Percentiles rank a stretch among this genome's conserved stretches.
Evolutionary conservation across 2,888 invertebrate genomes (phyloP).

Genomic region (Macropis europaea): DNA sequence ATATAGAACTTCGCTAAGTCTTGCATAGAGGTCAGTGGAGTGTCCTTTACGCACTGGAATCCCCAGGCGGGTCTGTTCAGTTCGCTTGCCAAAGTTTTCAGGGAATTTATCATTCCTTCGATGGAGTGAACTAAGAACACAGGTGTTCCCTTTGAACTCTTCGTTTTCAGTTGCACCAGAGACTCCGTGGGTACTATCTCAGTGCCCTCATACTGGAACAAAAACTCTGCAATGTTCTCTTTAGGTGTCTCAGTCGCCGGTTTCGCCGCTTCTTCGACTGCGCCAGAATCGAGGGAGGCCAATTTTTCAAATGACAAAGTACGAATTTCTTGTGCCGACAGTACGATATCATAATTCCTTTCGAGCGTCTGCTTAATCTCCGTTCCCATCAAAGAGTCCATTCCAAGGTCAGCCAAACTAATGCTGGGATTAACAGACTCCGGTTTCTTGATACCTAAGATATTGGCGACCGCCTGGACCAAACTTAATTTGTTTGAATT

Average conservation of each 20-base stretch:
- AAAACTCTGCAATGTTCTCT: constrained; percentile 33
- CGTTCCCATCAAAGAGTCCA: constrained; percentile 99
- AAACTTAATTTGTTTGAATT: constrained; percentile 84
- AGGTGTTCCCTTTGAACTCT: constrained; percentile 80
- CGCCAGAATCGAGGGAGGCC: constrained; percentile 42
- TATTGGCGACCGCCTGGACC: constrained; percentile 91
- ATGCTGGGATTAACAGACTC: constrained; percentile 88
- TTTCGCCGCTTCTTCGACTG: background rate
- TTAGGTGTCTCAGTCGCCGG: constrained; percentile 42
- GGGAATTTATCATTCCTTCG: constrained; percentile 89
- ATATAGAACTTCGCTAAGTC: constrained; percentile 88
- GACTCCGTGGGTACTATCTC: constrained; percentile 89
- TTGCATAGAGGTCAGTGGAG: constrained; percentile 87
- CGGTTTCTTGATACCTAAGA: constrained; percentile 93
- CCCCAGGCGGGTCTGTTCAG: constrained; percentile 91
- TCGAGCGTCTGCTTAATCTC: constrained; percentile 98
- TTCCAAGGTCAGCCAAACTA: constrained; percentile 95
- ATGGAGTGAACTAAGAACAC: constrained; percentile 91
- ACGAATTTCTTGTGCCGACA: constrained; percentile 95
- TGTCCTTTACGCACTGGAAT: constrained; percentile 91
- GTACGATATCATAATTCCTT: constrained; percentile 93
- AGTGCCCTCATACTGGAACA: constrained; percentile 81
- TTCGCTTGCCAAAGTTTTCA: constrained; percentile 87
- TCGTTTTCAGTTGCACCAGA: constrained; percentile 85
- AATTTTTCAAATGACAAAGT: constrained; percentile 89